Base-by-base conservation (phyloP, 1,140 invertebrate species). In the Drosophila ohnishii region DNA sequence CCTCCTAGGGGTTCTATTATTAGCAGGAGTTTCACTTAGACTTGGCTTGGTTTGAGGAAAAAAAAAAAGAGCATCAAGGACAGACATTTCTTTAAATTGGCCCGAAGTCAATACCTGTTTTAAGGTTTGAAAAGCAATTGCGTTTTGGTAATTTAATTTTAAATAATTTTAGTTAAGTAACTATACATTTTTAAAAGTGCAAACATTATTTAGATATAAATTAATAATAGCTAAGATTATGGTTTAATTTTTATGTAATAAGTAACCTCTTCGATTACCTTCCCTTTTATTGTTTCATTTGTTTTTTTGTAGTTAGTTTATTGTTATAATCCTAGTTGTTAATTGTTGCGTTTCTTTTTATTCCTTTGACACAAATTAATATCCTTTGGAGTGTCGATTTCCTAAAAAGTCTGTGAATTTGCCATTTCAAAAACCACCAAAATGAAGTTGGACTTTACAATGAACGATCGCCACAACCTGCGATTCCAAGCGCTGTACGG, bases 1-100 rank as follows among this genome's bases (percentile, higher is more conserved):
- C 25, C 25, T 25, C 40, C n/a, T 32, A 10, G 10, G 13, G n/a
- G 11, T 37, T 44, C 39, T 69, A 67, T 66, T 86, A 71, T 85
- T 74, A 74, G 66, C 51, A 13, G 34, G 14, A 40, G 13, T 19
- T 58, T 11, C 11, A 14, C 32, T 16, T 37, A 5, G 28, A 13
- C 22, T 16, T 44, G 25, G 10, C 28, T 25, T 53, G 32, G 22
- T 19, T 55, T 3, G 16, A 28, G 25, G 5, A 14, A 10, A 47
- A 57, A 39, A 39, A 9, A 35, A 13, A 10, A 0, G 9, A 32
- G 11, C 5, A n/a, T 28, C 13, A 42, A 6, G 25, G 2, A 13
- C 16, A 45, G 9, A 28, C 28, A 53, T 22, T 53, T 14, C 4
- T 7, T 22, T 22, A 19, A 35, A 35, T 53, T 35, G 16, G 6